Conservation (phyloP, 2,888 invertebrate species). For the Zygogramma bicolorata region DNA sequence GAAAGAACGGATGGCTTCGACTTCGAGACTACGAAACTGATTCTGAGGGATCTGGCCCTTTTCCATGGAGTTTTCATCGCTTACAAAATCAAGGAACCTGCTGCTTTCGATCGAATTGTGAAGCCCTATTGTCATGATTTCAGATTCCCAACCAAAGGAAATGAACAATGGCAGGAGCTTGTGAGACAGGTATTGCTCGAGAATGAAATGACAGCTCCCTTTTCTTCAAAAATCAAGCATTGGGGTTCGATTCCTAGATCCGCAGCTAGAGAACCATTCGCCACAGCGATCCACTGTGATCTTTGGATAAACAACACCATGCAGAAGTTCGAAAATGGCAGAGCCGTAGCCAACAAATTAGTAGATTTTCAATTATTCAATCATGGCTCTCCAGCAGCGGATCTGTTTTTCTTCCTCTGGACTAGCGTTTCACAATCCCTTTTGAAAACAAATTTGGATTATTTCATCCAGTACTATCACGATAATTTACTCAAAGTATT, state of each 20-base stretch:
- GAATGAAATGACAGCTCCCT: constrained; percentile 5
- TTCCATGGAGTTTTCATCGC: constrained; percentile 72
- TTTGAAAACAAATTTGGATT: constrained; percentile 28
- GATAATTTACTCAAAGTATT: constrained; percentile 21
- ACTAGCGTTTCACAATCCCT: constrained; percentile 46
- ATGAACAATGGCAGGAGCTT: not conserved
- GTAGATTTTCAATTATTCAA: constrained; percentile 54
- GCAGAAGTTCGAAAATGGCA: constrained; percentile 62
- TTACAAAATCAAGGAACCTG: constrained; percentile 65
- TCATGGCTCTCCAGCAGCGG: constrained; percentile 48
- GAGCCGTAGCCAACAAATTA: constrained; percentile 45
- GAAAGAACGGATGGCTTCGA: constrained; percentile 68
- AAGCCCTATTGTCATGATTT: constrained; percentile 55
- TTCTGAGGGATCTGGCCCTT: constrained; percentile 68
- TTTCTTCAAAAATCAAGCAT: not conserved
- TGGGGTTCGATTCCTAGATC: constrained; percentile 14
- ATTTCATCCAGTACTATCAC: constrained; percentile 37
- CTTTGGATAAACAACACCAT: constrained; percentile 73
- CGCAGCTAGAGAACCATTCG: constrained; percentile 64
- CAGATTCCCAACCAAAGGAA: not conserved
- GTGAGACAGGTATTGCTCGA: constrained; percentile 11
- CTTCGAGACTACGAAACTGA: constrained; percentile 65
- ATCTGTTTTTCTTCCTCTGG: constrained; percentile 54
- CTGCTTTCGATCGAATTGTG: constrained; percentile 60
- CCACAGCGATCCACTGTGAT: constrained; percentile 69